phyloP scores from a whole-genome alignment of 2,113 vertebrate species.

The rabbit (Oryctolagus cuniculus) region DNA sequence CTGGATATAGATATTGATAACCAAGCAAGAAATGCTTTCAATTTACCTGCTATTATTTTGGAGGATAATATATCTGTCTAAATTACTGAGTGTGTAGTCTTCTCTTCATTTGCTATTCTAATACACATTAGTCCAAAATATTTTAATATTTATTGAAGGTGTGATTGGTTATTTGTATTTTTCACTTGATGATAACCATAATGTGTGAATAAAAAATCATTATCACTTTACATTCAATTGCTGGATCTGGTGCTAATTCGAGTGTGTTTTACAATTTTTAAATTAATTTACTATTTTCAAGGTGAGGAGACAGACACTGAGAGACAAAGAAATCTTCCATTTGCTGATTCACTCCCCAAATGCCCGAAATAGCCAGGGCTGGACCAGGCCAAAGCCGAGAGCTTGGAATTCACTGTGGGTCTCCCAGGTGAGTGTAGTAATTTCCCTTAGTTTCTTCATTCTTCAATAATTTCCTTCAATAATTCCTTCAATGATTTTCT shows the following conservation, averaged over 20 bases:
- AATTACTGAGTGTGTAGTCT: neutral
- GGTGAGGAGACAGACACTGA: too few relatives aligned
- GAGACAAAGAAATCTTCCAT: too few relatives aligned
- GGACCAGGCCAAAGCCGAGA: too few relatives aligned
- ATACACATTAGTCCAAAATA: neutral
- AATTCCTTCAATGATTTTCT: neutral
- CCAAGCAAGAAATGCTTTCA: constrained; percentile 2
- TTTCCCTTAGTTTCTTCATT: neutral
- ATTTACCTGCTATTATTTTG: neutral
- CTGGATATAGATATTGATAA: neutral
- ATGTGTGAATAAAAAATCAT: neutral
- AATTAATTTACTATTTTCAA: too few relatives aligned
- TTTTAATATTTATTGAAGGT: neutral
- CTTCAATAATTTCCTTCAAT: neutral
- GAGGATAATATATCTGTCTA: neutral
- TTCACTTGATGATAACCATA: constrained; percentile 27
- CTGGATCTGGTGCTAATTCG: neutral
- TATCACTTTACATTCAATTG: neutral
- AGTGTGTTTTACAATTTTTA: neutral
- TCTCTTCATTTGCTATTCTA: neutral
- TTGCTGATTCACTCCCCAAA: too few relatives aligned
- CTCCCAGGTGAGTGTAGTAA: too few relatives aligned
- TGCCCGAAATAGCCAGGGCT: too few relatives aligned
- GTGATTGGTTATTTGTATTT: neutral
- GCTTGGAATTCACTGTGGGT: too few relatives aligned